These are phyloP conservation scores for Netelia inedita DNA, from an alignment of 2,888 invertebrate genomes.

Conservation along the genomic window DNA sequence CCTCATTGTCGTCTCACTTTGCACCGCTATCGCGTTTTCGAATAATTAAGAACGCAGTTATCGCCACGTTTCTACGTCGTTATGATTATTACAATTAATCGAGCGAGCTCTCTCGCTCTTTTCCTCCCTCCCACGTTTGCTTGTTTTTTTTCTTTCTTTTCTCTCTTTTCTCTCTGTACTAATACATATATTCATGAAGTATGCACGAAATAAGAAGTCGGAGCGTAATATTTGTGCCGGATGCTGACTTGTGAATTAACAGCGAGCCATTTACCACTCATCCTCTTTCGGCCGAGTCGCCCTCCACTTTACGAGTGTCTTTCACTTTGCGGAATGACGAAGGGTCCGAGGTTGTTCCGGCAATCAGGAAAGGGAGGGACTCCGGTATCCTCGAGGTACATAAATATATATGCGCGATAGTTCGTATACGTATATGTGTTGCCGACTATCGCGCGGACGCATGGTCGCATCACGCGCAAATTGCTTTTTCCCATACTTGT, in stretches of 20 bases:
- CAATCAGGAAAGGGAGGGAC: conserved; percentile 56
- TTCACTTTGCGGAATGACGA: conserved; percentile 61
- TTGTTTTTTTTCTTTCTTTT: neutral
- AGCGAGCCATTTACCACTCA: conserved; percentile 54
- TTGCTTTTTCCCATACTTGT: conserved; percentile 66
- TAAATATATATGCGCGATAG: conserved; percentile 10
- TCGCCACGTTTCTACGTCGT: conserved; percentile 61
- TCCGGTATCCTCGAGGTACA: conserved; percentile 18
- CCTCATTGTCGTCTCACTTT: conserved; percentile 40
- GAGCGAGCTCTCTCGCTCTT: conserved; percentile 22
- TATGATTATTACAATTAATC: conserved; percentile 67
- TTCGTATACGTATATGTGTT: conserved; percentile 11
- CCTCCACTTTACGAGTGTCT: conserved; percentile 56
- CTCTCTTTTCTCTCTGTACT: neutral
- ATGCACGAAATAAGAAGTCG: conserved; percentile 23
- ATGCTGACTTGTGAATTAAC: conserved; percentile 59
- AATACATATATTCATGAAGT: conserved; percentile 16
- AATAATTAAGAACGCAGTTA: conserved; percentile 66
- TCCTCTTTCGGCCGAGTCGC: conserved; percentile 2
- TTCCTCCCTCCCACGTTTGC: conserved; percentile 6
- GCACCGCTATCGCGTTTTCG: conserved; percentile 39
- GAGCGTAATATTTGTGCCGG: conserved; percentile 19
- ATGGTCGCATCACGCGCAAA: conserved; percentile 68
- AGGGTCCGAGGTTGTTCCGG: conserved; percentile 50
- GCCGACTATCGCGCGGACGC: conserved; percentile 55